Percentiles rank a stretch among this genome's conserved stretches.
phyloP scores from a whole-genome alignment of 2,797 vertebrate genomes.

The Sebastiscus tertius region DNA sequence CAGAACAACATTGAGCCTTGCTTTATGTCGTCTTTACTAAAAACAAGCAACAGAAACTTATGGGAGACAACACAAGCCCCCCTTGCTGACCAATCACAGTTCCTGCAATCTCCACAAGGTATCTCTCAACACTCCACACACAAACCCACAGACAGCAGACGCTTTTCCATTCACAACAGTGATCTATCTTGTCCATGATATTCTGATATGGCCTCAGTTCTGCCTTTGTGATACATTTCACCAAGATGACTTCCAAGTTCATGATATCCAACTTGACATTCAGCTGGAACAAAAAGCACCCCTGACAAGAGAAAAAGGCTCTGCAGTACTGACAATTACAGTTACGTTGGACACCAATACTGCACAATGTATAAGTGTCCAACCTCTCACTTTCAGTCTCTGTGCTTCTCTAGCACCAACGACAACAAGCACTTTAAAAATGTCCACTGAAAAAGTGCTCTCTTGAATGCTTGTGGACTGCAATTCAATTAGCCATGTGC shows the following conservation, averaged over 20 bases:
- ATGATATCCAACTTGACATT: neutral
- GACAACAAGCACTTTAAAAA: neutral
- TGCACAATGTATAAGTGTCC: neutral
- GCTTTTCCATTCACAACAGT: neutral
- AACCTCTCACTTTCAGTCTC: neutral
- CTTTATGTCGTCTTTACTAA: neutral
- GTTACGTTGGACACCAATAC: too few species aligned
- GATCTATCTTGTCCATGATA: neutral
- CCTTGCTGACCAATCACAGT: neutral
- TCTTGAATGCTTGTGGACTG: neutral
- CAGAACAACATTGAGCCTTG: neutral
- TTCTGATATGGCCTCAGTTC: neutral
- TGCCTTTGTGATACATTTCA: neutral
- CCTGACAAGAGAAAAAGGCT: neutral
- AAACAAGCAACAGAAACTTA: neutral
- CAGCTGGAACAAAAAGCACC: neutral
- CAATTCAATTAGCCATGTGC: neutral
- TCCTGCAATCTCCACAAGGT: neutral
- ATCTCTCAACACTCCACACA: neutral
- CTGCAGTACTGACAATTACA: neutral
- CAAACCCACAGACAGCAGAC: neutral
- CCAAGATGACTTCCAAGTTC: neutral
- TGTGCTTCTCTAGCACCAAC: neutral
- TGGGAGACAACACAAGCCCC: neutral
- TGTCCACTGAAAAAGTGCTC: neutral